Evolutionary conservation across 2,797 vertebrate species (phyloP).

Genomic region (Pelodytes ibericus): DNA sequence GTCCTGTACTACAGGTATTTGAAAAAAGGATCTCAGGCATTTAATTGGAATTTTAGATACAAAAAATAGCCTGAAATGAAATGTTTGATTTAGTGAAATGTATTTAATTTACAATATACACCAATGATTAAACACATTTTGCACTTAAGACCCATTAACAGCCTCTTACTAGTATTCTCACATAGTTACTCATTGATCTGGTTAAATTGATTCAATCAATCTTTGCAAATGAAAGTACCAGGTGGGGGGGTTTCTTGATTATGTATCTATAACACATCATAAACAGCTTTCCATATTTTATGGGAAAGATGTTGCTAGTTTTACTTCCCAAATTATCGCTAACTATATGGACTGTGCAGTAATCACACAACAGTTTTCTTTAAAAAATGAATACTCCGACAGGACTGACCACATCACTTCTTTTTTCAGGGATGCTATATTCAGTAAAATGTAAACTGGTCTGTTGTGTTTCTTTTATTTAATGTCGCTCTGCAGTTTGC

Average conservation of each 20-base stretch:
- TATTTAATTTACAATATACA: neutral
- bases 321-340: too few species aligned
- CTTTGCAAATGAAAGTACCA: neutral
- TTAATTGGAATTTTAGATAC: neutral
- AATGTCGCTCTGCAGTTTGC: too few species aligned
- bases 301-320: too few species aligned
- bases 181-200: neutral
- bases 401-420: too few species aligned
- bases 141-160: neutral
- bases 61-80: neutral
- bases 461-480: too few species aligned
- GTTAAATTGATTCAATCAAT: neutral
- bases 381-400: too few species aligned
- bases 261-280: neutral
- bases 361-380: too few species aligned
- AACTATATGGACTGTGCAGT: too few species aligned
- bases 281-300: neutral
- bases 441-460: too few species aligned
- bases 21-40: neutral
- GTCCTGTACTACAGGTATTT: neutral
- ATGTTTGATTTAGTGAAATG: neutral
- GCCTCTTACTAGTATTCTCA: neutral
- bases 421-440: too few species aligned
- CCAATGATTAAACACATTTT: neutral
- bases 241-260: neutral